These are phyloP conservation scores for Larimichthys polyactis DNA, from an alignment of 2,113 vertebrate species.

Conservation along the genomic window DNA sequence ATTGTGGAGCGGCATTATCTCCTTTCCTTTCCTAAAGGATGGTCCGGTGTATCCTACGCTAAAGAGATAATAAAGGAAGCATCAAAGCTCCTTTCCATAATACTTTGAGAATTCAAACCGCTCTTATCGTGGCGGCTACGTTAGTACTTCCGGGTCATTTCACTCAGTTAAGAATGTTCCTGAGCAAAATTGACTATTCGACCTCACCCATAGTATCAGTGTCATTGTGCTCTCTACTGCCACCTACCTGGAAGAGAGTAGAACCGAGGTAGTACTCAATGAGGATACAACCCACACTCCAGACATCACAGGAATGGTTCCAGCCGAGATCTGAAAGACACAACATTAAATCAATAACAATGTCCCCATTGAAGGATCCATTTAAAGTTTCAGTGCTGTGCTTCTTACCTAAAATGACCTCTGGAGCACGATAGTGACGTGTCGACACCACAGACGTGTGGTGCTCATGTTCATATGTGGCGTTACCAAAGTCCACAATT, in stretches of 20 bases:
- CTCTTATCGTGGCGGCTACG: no score
- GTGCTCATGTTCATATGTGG: constrained; percentile 96
- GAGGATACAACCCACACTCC: constrained; percentile 97
- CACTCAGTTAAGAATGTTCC: no score
- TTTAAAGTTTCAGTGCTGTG: not conserved
- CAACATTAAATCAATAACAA: not conserved
- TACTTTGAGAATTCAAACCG: no score
- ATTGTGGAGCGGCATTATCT: no score
- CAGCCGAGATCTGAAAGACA: constrained; percentile 90
- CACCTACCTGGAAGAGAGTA: constrained; percentile 93
- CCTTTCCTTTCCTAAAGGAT: no score
- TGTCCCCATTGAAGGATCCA: fast-evolving
- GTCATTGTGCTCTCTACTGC: not conserved
- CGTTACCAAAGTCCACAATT: constrained; percentile 97
- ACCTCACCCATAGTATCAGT: no score
- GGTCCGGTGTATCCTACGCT: no score
- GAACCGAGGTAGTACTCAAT: constrained; percentile 96
- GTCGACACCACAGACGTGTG: constrained; percentile 97
- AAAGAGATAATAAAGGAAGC: no score
- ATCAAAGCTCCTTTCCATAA: no score
- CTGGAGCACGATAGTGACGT: constrained; percentile 95
- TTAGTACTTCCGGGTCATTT: no score
- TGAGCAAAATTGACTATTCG: no score
- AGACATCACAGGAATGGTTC: constrained; percentile 95
- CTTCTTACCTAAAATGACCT: constrained; percentile 93